Base-by-base conservation (phyloP, 2,888 invertebrate genomes). In the Pogonocherus hispidulus region DNA sequence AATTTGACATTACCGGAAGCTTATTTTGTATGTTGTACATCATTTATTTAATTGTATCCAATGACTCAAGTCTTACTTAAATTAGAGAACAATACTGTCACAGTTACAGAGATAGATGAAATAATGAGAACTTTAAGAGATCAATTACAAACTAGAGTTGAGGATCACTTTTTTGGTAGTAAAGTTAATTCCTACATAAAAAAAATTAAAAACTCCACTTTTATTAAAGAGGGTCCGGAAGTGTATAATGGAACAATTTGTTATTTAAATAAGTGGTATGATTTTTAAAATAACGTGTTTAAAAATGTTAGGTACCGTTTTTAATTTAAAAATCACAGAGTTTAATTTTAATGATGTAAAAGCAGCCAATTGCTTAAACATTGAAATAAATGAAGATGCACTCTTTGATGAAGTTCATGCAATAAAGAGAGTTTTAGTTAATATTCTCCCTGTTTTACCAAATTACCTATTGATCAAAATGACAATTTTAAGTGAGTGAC, bases 11-110 rank as follows among this genome's bases (percentile, higher is more conserved):
- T 52, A 8, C 27, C 52, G 1, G 52, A 52, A 52, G 2, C 3
- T 14, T 52, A 52, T 27, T 3, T 52, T 1, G n/a, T 52, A 52
- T 52, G 23, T 52, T 52, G 14, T 27, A 1, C 52, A 52, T 27
- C 52, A 27, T n/a, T 27, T 52, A n/a, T 27, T 16, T 52, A 4
- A 14, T 23, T 27, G 14, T 27, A 52, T 16, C 23, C 3, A 52
- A n/a, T 52, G 3, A 52, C 23, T 9, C 27, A 23, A 9, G 9
- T 18, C n/a, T 27, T 23, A 22, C 22, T 41, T 41, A n/a, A 14
- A 14, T 41, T 41, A 16, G 41, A 41, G n/a, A n/a, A 6, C 6
- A 41, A 41, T 14, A 14, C 2, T 41, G 3, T 41, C 2, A 8
- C 41, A 4, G 6, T 2, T 14, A 14, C 16, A 41, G 41, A 41